These are phyloP conservation scores for Theretra japonica DNA, from an alignment of 2,888 invertebrate species.

Conservation along the genomic window DNA sequence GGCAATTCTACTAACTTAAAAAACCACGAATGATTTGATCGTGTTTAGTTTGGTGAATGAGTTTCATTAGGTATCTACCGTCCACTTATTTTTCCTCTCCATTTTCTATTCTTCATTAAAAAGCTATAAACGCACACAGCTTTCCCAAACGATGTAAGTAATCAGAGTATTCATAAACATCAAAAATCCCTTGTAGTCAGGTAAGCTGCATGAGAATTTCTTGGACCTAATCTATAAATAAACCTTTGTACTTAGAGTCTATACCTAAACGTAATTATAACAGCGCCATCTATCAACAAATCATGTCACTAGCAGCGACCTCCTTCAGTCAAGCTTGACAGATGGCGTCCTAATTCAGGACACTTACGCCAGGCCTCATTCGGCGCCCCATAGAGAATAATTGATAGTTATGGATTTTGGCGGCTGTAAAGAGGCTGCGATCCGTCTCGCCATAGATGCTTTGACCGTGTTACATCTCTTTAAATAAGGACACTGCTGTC, in stretches of 20 bases:
- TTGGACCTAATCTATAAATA: neutral
- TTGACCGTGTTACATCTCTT: neutral
- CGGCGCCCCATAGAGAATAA: constrained; percentile 11
- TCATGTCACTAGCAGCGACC: neutral
- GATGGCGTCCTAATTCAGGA: neutral
- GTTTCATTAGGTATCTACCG: no score
- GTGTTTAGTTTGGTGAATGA: no score
- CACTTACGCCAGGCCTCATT: neutral
- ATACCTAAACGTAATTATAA: neutral
- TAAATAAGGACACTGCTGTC: neutral
- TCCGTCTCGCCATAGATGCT: neutral
- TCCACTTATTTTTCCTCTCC: no score
- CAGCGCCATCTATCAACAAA: neutral
- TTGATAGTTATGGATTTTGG: constrained; percentile 18
- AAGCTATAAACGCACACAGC: no score
- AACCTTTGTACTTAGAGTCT: neutral
- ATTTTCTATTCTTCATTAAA: no score
- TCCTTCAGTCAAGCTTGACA: neutral
- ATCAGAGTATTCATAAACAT: no score
- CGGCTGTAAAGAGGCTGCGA: constrained; percentile 1
- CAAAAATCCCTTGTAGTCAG: no score
- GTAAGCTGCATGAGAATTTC: no score
- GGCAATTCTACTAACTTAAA: no score
- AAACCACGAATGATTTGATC: no score
- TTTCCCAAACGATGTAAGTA: no score